Percentiles rank a stretch among this genome's conserved stretches.
Conservation (phyloP, 2,797 vertebrate genomes). For the Chaunax sp. region DNA sequence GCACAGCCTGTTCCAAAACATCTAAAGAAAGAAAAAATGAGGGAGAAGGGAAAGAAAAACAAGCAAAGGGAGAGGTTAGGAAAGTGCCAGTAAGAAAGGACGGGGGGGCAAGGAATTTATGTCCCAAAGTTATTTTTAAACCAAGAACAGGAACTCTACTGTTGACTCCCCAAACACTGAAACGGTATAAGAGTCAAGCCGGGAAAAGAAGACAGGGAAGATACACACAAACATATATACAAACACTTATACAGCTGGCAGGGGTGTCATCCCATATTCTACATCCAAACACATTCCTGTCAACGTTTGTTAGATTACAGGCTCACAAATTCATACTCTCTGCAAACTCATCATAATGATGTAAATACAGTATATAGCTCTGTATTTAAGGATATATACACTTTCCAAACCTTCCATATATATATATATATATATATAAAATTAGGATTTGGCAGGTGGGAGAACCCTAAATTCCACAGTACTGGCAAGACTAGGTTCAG, state of each 20-base stretch:
- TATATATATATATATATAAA: no score
- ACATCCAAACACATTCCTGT: slow-evolving; percentile 22
- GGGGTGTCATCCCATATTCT: slow-evolving; percentile 29
- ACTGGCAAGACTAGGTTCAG: no score
- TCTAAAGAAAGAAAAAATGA: slow-evolving; percentile 25
- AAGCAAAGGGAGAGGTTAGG: slow-evolving; percentile 52
- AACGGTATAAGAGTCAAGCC: slow-evolving; percentile 43
- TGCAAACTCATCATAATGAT: slow-evolving; percentile 14
- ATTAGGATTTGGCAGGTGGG: not conserved
- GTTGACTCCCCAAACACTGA: slow-evolving; percentile 79
- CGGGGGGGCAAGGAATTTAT: slow-evolving; percentile 68
- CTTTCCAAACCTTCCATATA: no score
- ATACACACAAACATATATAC: not conserved
- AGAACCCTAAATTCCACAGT: no score
- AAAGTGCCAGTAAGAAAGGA: slow-evolving; percentile 63
- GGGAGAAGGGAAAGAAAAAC: slow-evolving; percentile 56
- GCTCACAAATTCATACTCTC: slow-evolving; percentile 25
- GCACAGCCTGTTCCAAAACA: slow-evolving; percentile 71
- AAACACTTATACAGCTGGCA: slow-evolving; percentile 29
- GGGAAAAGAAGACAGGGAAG: slow-evolving; percentile 31
- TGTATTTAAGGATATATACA: slow-evolving; percentile 33
- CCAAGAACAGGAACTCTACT: slow-evolving; percentile 81
- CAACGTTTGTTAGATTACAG: slow-evolving; percentile 17
- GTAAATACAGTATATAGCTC: slow-evolving; percentile 12
- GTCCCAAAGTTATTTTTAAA: slow-evolving; percentile 82